Percentiles rank a stretch among this genome's conserved stretches.
These are phyloP conservation scores for Chaunax sp. DNA, from an alignment of 2,797 vertebrate species.

Conservation along the genomic window DNA sequence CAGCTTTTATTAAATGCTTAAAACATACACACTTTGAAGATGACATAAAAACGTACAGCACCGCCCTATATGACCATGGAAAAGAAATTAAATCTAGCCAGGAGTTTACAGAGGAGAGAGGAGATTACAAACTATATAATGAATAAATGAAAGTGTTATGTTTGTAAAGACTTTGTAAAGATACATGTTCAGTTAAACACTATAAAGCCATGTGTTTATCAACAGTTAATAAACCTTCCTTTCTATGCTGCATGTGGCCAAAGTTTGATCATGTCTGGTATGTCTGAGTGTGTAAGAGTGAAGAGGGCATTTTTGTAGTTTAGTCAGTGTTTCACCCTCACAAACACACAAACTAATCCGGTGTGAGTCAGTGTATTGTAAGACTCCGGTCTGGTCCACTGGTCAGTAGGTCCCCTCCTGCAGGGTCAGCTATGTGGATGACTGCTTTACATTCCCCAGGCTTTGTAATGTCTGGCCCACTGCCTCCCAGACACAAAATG, in stretches of 20 bases:
- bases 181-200: rapidly evolving
- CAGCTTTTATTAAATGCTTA: not conserved
- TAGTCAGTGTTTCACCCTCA: conserved; percentile 19
- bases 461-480: conserved; percentile 69
- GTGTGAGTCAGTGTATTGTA: conserved; percentile 38
- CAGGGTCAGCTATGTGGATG: conserved; percentile 51
- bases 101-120: no score
- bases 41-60: not conserved
- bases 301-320: conserved; percentile 21
- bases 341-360: conserved; percentile 15
- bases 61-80: no score
- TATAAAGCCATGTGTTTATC: not conserved
- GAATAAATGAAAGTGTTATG: not conserved
- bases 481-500: conserved; percentile 3
- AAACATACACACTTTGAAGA: not conserved
- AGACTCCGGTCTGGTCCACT: conserved; percentile 30
- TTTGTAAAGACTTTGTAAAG: no score
- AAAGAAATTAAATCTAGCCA: no score
- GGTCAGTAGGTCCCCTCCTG: conserved; percentile 63
- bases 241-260: not conserved
- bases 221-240: not conserved
- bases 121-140: no score
- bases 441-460: conserved; percentile 67
- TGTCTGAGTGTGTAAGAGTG: not conserved
- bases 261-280: not conserved